phyloP scores from a whole-genome alignment of 2,113 vertebrate genomes.

The Marcusenius ussheri region DNA sequence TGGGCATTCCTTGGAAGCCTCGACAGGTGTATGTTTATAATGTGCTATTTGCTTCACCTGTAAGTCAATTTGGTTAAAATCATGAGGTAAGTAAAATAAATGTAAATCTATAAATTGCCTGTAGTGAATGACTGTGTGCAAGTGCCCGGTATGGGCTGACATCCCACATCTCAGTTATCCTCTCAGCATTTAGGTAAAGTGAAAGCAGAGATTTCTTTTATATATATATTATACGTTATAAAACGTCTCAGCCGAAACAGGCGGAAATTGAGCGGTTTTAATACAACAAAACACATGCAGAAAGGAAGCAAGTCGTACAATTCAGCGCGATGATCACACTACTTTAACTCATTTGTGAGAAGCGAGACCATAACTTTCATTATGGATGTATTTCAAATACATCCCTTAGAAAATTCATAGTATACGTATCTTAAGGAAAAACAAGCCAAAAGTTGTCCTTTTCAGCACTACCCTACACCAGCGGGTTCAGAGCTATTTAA shows the following conservation, averaged over 20 bases:
- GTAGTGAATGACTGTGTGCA: background rate
- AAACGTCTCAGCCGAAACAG: background rate
- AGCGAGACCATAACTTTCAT: background rate
- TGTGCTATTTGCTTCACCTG: background rate
- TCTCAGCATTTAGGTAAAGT: background rate
- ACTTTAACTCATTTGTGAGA: background rate
- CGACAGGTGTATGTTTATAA: background rate
- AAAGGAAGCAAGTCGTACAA: background rate
- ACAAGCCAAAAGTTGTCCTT: background rate
- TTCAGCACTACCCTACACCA: background rate
- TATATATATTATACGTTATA: too few species aligned
- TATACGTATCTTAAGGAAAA: background rate
- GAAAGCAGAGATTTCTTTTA: background rate
- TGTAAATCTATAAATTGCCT: background rate
- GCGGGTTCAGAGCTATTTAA: background rate
- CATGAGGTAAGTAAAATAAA: background rate
- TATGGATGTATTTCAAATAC: background rate
- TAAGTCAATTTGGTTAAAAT: background rate
- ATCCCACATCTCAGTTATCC: background rate
- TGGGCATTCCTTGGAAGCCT: background rate
- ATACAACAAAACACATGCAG: background rate
- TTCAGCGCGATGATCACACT: background rate
- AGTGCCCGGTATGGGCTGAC: background rate
- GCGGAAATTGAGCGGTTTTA: background rate
- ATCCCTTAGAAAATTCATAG: background rate